Percentiles rank a stretch among this genome's conserved stretches.
phyloP scores from a whole-genome alignment of 2,113 vertebrate genomes.

The Centropristis striata region DNA sequence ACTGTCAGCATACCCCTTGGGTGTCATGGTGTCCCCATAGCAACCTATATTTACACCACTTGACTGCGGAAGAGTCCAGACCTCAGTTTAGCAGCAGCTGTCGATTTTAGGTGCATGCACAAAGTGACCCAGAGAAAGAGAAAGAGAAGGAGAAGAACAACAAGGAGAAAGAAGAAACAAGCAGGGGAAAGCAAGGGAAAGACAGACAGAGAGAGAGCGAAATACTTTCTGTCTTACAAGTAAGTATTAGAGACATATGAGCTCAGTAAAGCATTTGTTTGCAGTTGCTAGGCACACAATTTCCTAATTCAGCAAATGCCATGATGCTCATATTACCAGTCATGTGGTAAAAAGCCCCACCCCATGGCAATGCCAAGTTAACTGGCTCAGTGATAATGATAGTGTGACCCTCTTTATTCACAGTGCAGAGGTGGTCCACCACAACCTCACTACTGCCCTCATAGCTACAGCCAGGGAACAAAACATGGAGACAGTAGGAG shows the following conservation, averaged over 20 bases:
- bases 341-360: constrained; percentile 46
- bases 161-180: neutral
- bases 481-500: too few species aligned
- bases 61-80: constrained; percentile 53
- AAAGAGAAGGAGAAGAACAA: neutral
- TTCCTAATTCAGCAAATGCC: constrained; percentile 69
- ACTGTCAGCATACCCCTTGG: constrained; percentile 64
- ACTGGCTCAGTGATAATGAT: neutral
- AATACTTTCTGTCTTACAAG: constrained; percentile 10
- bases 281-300: constrained; percentile 74
- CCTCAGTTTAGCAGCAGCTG: constrained; percentile 73
- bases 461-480: too few species aligned
- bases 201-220: neutral
- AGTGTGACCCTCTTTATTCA: constrained; percentile 10
- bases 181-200: neutral
- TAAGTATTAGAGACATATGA: constrained; percentile 55
- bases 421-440: neutral
- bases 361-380: constrained; percentile 14
- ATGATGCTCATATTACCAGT: constrained; percentile 71
- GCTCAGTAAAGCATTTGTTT: constrained; percentile 71
- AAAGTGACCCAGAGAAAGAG: constrained; percentile 31
- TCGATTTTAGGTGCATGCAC: constrained; percentile 42
- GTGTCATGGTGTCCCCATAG: constrained; percentile 79
- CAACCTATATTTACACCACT: constrained; percentile 83
- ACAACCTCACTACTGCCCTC: neutral